Evolutionary conservation across 2,888 invertebrate species (phyloP).

Genomic region (Conomelus anceps): DNA sequence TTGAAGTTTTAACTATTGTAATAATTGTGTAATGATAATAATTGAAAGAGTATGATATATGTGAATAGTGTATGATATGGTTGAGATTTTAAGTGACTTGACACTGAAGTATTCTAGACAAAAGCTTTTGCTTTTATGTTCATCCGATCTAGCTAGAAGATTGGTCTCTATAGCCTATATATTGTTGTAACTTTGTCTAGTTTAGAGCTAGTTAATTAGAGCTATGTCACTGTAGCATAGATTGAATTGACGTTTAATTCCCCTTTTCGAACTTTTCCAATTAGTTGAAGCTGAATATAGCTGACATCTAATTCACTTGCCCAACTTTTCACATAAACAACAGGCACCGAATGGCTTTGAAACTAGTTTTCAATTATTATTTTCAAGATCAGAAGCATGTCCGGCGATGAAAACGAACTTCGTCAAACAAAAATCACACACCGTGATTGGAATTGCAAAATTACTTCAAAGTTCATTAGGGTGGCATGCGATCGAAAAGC

Average conservation of each 20-base stretch:
- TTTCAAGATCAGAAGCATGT: neutral
- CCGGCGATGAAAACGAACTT: neutral
- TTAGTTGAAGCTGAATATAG: neutral
- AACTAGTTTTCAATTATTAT: neutral
- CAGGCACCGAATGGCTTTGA: neutral
- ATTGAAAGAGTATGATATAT: too few relatives aligned
- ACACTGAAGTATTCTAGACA: too few relatives aligned
- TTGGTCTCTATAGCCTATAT: neutral
- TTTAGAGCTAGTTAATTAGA: neutral
- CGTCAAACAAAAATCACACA: neutral
- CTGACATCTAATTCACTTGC: neutral
- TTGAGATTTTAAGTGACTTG: too few relatives aligned
- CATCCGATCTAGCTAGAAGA: neutral
- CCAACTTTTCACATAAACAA: neutral
- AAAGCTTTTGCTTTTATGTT: neutral
- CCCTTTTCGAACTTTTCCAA: neutral
- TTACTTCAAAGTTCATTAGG: neutral
- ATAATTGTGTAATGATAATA: too few relatives aligned
- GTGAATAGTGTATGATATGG: too few relatives aligned
- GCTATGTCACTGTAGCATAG: neutral
- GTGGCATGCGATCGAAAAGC: neutral
- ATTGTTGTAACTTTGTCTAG: neutral
- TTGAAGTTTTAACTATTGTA: too few relatives aligned
- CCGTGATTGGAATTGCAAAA: neutral
- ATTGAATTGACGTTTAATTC: neutral